These are phyloP conservation scores for Ophraella communa DNA, from an alignment of 2,888 invertebrate species.

Conservation along the genomic window DNA sequence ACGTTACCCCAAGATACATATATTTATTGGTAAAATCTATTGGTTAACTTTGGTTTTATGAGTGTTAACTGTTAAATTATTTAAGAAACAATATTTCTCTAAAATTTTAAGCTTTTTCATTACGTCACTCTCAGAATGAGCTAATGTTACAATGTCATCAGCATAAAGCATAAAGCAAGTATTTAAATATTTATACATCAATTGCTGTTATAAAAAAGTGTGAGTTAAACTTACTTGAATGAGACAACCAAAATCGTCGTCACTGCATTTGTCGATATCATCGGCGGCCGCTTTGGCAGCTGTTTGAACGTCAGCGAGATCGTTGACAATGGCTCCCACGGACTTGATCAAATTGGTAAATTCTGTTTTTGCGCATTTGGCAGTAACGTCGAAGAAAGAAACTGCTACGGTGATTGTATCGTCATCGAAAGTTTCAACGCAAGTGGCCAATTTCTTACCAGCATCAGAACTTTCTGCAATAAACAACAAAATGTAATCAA, in stretches of 20 bases:
- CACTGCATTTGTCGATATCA: slow-evolving; percentile 11
- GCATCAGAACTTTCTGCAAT: neutral
- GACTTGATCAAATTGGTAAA: neutral
- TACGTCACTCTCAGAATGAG: too few species aligned
- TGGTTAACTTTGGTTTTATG: too few species aligned
- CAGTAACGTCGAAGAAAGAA: neutral
- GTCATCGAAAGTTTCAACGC: neutral
- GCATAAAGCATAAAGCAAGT: too few species aligned
- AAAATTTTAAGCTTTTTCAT: too few species aligned
- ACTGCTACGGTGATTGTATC: neutral
- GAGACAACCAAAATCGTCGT: neutral
- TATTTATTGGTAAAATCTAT: too few species aligned
- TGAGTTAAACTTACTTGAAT: neutral
- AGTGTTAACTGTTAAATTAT: too few species aligned
- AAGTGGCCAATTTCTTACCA: slow-evolving; percentile 2
- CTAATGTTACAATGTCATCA: too few species aligned
- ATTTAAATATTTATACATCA: neutral
- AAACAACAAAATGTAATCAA: neutral
- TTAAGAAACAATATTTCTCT: too few species aligned
- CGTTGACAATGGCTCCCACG: neutral
- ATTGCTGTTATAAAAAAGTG: neutral
- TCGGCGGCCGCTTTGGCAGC: slow-evolving; percentile 15
- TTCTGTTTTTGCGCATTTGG: neutral
- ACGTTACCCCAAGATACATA: too few species aligned
- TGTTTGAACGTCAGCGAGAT: slow-evolving; percentile 1